Base-by-base conservation (phyloP, 37 sponge, comb jelly and placozoan genomes). In the Chondrilla cf. caribensis region DNA sequence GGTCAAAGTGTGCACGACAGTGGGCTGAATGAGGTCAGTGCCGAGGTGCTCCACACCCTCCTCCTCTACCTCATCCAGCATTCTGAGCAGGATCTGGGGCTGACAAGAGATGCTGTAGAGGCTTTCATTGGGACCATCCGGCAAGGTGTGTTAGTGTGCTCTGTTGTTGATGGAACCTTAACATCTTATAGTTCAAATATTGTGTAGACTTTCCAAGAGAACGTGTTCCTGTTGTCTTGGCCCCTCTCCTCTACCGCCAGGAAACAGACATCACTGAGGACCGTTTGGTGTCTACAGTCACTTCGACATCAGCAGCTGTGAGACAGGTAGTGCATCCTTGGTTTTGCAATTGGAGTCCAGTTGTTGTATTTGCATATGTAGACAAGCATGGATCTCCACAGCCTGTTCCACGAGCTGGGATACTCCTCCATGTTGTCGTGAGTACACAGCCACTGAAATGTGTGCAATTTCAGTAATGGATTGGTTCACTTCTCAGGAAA, bases 251-350 rank as follows among this genome's bases (percentile, higher is more conserved):
- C 32, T 95, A 95, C 59, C 86, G 44, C n/a, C 86, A 86, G 24
- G 84, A 91, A 38, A 73, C 59, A 47, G 93, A 94, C 80, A 94
- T 94, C 84, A 90, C 90, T 41, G 89, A 90, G 47, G 94, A 89
- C 64, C 89, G 89, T 89, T 86, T 89, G 39, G 75, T 91, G 15
- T 85, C 92, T 21, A 77, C 85, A 17, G 81, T 82, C 58, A 86
- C 85, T 17, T 58, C 92, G 19, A 54, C 80, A 44, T 80, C 92
- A 29, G 40, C 82, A 38, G 84, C 92, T 73, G 88, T 87, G 83
- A 87, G 87, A n/a, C 37, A 86, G 91, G 55, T 15, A n/a, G 22
- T 6, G 43, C 31, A 54, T 33, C 15, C 8, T 19, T 62, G 65
- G 11, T 32, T 32, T 7, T 14, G n/a, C n/a, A n/a, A n/a, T n/a